A percentile compares a stretch with the other conserved stretches of the same genome.
Evolutionary conservation across 2,888 invertebrate genomes (phyloP).

Genomic region (Pseudococcus jackbeardsleyi): DNA sequence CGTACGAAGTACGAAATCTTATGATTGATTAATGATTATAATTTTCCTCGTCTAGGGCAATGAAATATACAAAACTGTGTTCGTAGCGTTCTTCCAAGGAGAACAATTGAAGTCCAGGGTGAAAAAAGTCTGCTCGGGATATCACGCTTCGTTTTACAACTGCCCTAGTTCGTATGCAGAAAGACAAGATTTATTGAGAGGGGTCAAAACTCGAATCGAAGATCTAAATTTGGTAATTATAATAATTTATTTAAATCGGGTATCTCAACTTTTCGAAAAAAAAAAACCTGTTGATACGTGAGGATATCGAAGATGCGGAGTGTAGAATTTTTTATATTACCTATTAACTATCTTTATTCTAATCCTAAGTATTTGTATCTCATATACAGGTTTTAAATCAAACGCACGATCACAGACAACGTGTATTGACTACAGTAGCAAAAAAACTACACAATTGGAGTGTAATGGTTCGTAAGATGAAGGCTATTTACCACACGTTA

Average conservation of each 20-base stretch:
- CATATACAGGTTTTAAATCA: constrained; percentile 81
- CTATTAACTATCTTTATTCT: not conserved
- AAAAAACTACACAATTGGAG: constrained; percentile 90
- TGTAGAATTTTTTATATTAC: too few relatives aligned
- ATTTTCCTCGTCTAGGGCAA: constrained; percentile 77
- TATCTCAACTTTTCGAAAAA: not conserved
- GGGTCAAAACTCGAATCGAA: constrained; percentile 89
- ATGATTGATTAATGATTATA: too few relatives aligned
- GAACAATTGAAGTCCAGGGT: constrained; percentile 91
- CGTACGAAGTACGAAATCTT: too few relatives aligned
- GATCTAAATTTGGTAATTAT: constrained; percentile 82
- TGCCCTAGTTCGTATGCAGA: constrained; percentile 90
- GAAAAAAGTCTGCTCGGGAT: constrained; percentile 94
- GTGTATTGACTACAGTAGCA: constrained; percentile 87
- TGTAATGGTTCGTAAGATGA: constrained; percentile 88
- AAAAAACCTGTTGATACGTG: not conserved
- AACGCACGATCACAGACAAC: constrained; percentile 88
- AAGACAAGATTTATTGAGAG: constrained; percentile 89
- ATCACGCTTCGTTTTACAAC: constrained; percentile 92
- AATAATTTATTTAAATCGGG: not conserved
- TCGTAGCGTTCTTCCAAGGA: constrained; percentile 91
- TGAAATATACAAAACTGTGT: constrained; percentile 89
- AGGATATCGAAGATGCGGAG: too few relatives aligned
- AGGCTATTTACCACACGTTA: constrained; percentile 93
- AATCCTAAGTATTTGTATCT: not conserved